Conservation (phyloP, 2,113 vertebrate species). For the Tylochromis polylepis region DNA sequence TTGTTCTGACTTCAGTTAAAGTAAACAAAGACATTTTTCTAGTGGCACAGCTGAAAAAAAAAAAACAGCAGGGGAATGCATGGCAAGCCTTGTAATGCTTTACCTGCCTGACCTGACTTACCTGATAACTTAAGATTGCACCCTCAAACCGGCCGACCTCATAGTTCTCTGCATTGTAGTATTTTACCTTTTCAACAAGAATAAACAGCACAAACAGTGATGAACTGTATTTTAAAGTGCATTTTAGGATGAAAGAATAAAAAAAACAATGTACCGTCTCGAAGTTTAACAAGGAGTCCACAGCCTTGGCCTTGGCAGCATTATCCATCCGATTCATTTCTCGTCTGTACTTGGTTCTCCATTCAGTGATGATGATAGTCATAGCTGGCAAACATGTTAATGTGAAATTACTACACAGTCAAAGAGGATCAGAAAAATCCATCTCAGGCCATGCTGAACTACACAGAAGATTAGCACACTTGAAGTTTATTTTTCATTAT, state of each 20-base stretch:
- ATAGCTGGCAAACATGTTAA: conserved; percentile 66
- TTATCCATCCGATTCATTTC: conserved; percentile 93
- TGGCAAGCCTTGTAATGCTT: neutral
- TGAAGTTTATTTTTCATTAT: neutral
- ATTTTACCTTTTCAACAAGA: neutral
- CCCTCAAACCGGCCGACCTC: neutral
- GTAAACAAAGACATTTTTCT: neutral
- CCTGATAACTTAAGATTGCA: conserved; percentile 83
- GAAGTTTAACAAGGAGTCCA: conserved; percentile 95
- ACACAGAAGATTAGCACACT: neutral
- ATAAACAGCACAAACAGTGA: neutral
- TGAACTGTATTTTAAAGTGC: accelerated
- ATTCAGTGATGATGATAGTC: conserved; percentile 90
- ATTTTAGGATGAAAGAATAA: accelerated
- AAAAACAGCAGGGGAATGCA: accelerated
- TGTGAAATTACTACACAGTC: neutral
- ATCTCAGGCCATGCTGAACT: accelerated
- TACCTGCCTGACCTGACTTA: neutral
- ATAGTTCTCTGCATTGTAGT: neutral
- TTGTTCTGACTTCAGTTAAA: neutral
- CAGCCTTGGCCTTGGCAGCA: conserved; percentile 81
- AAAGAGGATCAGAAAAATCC: neutral
- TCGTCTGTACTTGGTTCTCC: conserved; percentile 93
- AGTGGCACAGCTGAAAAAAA: neutral
- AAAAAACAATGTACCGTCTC: conserved; percentile 94